Evolutionary conservation across 2,888 invertebrate genomes (phyloP).

Genomic region (Melitaea athalia): DNA sequence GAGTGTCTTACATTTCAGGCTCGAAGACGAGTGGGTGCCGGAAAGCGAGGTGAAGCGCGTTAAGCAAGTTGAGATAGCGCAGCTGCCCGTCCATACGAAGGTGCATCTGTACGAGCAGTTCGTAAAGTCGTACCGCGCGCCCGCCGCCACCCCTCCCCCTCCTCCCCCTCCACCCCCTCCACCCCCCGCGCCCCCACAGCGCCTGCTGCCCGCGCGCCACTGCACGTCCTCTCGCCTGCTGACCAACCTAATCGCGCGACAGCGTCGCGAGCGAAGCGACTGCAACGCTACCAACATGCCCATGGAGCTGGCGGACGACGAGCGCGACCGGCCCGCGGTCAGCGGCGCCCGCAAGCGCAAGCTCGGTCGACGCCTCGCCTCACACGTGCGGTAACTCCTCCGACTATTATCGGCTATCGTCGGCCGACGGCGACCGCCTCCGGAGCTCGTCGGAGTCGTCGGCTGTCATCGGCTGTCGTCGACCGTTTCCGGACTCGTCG

Average conservation of each 20-base stretch:
- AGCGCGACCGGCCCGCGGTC: constrained; percentile 47
- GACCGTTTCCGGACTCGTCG: no score
- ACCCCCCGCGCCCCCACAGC: constrained; percentile 38
- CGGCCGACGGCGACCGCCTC: no score
- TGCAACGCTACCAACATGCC: constrained; percentile 53
- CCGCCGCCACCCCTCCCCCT: constrained; percentile 46
- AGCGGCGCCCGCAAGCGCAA: constrained; percentile 76
- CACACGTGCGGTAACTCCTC: constrained; percentile 62
- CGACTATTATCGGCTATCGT: no score
- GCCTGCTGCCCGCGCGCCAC: constrained; percentile 53
- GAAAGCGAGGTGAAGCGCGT: constrained; percentile 86
- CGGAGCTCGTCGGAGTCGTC: no score
- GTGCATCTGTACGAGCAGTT: constrained; percentile 79
- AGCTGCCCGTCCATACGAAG: constrained; percentile 75
- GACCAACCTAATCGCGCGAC: constrained; percentile 60
- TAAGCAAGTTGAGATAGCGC: constrained; percentile 83
- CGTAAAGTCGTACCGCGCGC: constrained; percentile 63
- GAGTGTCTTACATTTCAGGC: constrained; percentile 75
- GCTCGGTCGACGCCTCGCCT: constrained; percentile 68
- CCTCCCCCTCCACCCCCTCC: constrained; percentile 41
- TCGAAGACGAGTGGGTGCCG: constrained; percentile 93
- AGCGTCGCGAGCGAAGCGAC: constrained; percentile 48
- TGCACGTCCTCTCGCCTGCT: constrained; percentile 64
- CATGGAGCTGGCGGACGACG: constrained; percentile 48
- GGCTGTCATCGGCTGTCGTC: no score